Evolutionary conservation across 2,113 vertebrate genomes (phyloP).

Genomic region (Ictalurus punctatus): DNA sequence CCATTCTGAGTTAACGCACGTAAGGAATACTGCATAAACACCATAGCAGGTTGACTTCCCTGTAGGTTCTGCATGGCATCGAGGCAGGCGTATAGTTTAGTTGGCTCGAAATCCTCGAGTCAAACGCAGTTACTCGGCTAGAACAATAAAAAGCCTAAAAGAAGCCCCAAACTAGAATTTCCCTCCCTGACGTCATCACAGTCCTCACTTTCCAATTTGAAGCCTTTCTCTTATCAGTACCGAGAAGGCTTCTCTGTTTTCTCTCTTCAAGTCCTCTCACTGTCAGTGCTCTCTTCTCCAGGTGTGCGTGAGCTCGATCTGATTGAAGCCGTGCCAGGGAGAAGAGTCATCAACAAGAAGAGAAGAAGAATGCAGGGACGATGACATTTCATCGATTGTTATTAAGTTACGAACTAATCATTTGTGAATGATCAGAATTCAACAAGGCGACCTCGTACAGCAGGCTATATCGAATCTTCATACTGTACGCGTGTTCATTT

Average conservation of each 20-base stretch:
- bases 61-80: constrained; percentile 2
- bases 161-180: constrained; percentile 16
- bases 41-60: not conserved
- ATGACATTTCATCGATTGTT: not conserved
- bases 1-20: not conserved
- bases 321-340: constrained; percentile 51
- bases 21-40: not conserved
- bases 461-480: not conserved
- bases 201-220: constrained; percentile 53
- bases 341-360: constrained; percentile 43
- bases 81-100: not conserved
- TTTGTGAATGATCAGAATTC: not conserved
- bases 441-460: not conserved
- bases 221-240: constrained; percentile 32
- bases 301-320: constrained; percentile 49
- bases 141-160: constrained; percentile 18
- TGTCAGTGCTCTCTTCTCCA: constrained; percentile 34
- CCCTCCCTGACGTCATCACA: constrained; percentile 39
- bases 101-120: not conserved
- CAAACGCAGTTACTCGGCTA: constrained; percentile 13
- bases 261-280: constrained; percentile 31
- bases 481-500: not conserved
- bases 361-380: not conserved
- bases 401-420: not conserved
- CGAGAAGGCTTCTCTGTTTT: constrained; percentile 30